phyloP scores from a whole-genome alignment of 2,797 vertebrate genomes.

The Loriculus beryllinus region DNA sequence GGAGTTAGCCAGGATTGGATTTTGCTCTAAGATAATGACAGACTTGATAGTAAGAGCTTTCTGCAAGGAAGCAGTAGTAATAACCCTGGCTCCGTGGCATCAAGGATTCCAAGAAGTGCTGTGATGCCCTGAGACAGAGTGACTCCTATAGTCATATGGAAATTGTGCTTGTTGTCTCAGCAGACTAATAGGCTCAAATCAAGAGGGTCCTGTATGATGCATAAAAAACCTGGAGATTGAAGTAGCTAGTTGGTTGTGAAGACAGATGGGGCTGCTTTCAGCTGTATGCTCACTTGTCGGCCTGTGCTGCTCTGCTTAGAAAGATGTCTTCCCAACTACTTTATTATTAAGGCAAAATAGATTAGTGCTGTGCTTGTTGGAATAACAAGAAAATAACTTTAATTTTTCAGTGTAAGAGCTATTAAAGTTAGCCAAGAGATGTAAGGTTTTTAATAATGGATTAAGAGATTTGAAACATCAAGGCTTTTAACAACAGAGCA shows the following conservation, averaged over 20 bases:
- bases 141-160: not conserved
- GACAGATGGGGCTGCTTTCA: not conserved
- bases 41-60: constrained; percentile 8
- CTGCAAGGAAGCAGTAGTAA: not conserved
- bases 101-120: not conserved
- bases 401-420: not conserved
- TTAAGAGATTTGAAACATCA: not conserved
- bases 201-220: not conserved
- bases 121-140: not conserved
- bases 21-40: not conserved
- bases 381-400: not conserved
- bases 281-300: not conserved
- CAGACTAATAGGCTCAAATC: not conserved
- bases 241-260: not conserved
- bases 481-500: not conserved
- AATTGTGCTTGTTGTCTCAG: not conserved
- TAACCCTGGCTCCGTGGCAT: not conserved
- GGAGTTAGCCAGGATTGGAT: not conserved
- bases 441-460: not conserved
- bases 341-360: not conserved
- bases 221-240: not conserved
- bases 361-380: not conserved
- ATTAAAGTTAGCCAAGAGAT: not conserved
- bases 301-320: not conserved
- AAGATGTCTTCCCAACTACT: not conserved